Conservation (phyloP, 2,888 invertebrate genomes). For the Leptarthrus brevirostris region DNA sequence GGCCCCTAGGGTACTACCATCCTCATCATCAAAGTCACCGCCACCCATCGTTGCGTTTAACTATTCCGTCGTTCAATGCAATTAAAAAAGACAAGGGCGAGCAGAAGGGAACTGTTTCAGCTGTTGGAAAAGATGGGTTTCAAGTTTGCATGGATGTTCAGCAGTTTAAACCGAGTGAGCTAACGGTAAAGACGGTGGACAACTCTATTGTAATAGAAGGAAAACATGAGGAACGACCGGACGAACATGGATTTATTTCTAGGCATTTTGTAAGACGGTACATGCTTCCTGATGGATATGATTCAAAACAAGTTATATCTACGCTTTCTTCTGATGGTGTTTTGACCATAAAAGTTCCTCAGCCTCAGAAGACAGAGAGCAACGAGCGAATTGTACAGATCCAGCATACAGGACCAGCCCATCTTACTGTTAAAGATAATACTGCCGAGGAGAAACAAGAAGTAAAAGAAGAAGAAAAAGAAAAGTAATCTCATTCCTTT, state of each 20-base stretch:
- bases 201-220: slow-evolving; percentile 75
- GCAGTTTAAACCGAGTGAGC: slow-evolving; percentile 77
- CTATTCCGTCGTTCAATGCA: slow-evolving; percentile 58
- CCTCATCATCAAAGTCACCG: too few species aligned
- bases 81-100: neutral
- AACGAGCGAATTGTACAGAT: slow-evolving; percentile 74
- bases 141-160: slow-evolving; percentile 77
- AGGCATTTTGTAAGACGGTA: slow-evolving; percentile 82
- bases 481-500: too few species aligned
- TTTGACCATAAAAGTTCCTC: slow-evolving; percentile 78
- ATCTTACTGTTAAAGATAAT: slow-evolving; percentile 51
- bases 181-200: slow-evolving; percentile 76
- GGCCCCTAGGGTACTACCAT: too few species aligned
- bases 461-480: neutral
- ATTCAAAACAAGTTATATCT: slow-evolving; percentile 78
- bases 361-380: slow-evolving; percentile 59
- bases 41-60: slow-evolving; percentile 60
- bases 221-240: slow-evolving; percentile 77
- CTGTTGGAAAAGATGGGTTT: slow-evolving; percentile 73
- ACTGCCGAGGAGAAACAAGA: neutral
- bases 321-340: slow-evolving; percentile 85
- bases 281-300: slow-evolving; percentile 76
- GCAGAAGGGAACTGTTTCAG: slow-evolving; percentile 52
- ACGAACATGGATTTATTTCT: slow-evolving; percentile 80
- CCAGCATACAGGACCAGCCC: slow-evolving; percentile 74